Percentiles rank a stretch among this genome's conserved stretches.
Conservation (phyloP, 2,113 vertebrate genomes). For the Crotalus helleri region DNA sequence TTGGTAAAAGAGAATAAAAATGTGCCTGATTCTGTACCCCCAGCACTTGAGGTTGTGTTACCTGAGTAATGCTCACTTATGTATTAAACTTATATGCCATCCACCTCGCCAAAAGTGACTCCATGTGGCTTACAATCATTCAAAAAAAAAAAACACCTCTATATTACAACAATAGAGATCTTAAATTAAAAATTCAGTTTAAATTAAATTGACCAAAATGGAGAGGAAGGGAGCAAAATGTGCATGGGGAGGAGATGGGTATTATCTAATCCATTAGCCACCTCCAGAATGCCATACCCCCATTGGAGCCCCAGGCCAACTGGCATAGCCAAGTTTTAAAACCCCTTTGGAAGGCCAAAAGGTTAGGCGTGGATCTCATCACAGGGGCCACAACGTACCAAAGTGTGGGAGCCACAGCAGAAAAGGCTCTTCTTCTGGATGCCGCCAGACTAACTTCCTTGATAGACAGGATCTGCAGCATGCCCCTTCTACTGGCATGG, state of each 20-base stretch:
- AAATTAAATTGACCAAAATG: background rate
- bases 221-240: background rate
- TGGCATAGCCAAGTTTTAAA: background rate
- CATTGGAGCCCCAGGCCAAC: background rate
- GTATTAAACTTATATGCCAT: background rate
- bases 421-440: background rate
- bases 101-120: background rate
- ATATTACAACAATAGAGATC: background rate
- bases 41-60: background rate
- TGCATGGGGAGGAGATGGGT: background rate
- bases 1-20: background rate
- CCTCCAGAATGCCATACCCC: background rate
- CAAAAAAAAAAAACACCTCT: background rate
- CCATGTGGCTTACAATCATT: background rate
- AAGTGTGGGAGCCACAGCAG: background rate
- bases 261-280: background rate
- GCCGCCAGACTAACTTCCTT: background rate
- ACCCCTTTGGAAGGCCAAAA: background rate
- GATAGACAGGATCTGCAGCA: background rate
- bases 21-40: background rate
- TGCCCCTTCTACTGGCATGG: background rate
- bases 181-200: background rate
- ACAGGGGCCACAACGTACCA: background rate
- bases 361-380: background rate
- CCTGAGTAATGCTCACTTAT: background rate